Conservation (phyloP, 2,888 invertebrate genomes). For the Sceliomorpha sp. region DNA sequence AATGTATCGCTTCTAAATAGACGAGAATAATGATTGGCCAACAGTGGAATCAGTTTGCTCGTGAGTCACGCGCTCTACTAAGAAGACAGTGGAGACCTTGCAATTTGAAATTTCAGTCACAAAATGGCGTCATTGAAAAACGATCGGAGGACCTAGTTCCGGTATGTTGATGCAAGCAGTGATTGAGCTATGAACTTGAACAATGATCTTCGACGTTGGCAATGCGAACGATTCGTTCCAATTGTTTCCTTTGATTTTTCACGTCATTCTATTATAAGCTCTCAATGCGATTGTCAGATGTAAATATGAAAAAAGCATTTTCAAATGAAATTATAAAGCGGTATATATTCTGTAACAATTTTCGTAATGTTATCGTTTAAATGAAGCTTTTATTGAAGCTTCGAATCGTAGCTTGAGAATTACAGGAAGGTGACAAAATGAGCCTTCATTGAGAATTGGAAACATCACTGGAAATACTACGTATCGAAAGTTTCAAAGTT, state of each 20-base stretch:
- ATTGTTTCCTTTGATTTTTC: slow-evolving; percentile 54
- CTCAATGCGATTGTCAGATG: slow-evolving; percentile 8
- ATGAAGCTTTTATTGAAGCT: no score
- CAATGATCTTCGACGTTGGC: slow-evolving; percentile 58
- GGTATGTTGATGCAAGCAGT: slow-evolving; percentile 40
- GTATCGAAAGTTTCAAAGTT: no score
- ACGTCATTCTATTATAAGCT: slow-evolving; percentile 46
- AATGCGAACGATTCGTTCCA: slow-evolving; percentile 54
- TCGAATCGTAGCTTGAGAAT: no score
- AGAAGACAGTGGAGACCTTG: slow-evolving; percentile 50
- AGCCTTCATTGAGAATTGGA: slow-evolving; percentile 11
- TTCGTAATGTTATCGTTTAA: no score
- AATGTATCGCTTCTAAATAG: no score
- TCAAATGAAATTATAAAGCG: no score
- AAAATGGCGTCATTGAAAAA: slow-evolving; percentile 49
- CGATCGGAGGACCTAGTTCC: slow-evolving; percentile 54
- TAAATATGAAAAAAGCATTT: background rate
- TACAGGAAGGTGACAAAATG: no score
- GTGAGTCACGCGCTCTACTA: slow-evolving; percentile 7
- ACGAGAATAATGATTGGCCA: background rate
- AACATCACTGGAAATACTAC: slow-evolving; percentile 28
- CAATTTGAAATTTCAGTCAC: slow-evolving; percentile 51
- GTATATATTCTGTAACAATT: no score
- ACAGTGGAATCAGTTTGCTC: background rate
- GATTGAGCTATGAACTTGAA: slow-evolving; percentile 60